phyloP scores from a whole-genome alignment of 1,140 invertebrate species.

The Temnothorax curvispinosus region DNA sequence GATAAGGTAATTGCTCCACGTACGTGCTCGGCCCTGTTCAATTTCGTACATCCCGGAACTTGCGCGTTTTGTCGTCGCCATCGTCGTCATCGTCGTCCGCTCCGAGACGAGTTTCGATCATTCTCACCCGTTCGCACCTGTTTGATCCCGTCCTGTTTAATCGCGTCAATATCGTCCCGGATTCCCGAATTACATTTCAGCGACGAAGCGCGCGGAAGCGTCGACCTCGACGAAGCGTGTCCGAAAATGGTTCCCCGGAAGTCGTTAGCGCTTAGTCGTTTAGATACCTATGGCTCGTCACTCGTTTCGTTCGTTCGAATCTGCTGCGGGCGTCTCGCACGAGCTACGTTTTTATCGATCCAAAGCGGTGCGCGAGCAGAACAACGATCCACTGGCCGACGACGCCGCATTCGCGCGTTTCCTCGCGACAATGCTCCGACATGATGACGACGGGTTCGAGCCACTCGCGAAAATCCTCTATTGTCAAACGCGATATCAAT shows the following conservation, averaged over 20 bases:
- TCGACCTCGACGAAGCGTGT: not conserved
- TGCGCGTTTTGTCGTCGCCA: not conserved
- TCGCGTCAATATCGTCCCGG: not conserved
- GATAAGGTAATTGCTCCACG: slow-evolving; percentile 13
- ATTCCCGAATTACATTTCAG: not conserved
- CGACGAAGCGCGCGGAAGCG: not conserved
- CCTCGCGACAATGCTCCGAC: slow-evolving; percentile 45
- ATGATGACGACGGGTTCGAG: slow-evolving; percentile 7
- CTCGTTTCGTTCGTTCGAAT: not conserved
- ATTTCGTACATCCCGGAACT: not conserved
- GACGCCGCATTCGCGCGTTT: slow-evolving; percentile 59
- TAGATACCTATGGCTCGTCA: not conserved
- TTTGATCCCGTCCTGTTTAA: not conserved
- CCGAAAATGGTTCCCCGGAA: not conserved
- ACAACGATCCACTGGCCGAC: slow-evolving; percentile 71
- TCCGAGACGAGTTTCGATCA: not conserved
- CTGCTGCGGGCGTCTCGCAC: not conserved
- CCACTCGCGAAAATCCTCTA: slow-evolving; percentile 43
- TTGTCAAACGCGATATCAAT: slow-evolving; percentile 49
- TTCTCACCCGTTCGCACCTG: not conserved
- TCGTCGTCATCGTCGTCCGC: no score
- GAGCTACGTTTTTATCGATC: slow-evolving; percentile 52
- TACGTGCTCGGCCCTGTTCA: not conserved
- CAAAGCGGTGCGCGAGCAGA: slow-evolving; percentile 18
- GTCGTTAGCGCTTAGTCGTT: not conserved